Base-by-base conservation (phyloP, 2,797 vertebrate species). In the Poecilia picta region DNA sequence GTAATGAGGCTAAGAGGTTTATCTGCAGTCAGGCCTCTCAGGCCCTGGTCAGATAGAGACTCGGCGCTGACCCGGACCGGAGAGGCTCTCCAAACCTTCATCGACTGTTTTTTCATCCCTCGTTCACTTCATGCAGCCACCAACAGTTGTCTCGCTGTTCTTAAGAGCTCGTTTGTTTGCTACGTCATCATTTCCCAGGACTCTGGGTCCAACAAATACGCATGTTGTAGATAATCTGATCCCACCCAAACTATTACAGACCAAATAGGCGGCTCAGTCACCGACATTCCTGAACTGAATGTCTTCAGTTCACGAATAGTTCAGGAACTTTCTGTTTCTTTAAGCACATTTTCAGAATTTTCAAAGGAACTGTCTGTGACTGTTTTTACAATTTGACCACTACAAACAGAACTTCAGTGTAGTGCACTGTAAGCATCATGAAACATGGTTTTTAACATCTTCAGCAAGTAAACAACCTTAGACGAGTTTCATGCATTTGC, bases 1-100 rank as follows among this genome's bases (percentile, higher is more conserved):
- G 62, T 92, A 92, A 92, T 88, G 75, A 92, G 76, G 49, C 87
- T 90, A 89, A 91, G 92, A 93, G 89, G 81, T 90, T 94, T 93
- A 93, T 94, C 89, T 83, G 85, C 75, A 93, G 87, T 84, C 81
- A 59, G 84, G 77, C 83, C 84, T 88, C 86, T 92, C 78, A 74
- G 86, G 80, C 74, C 80, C 80, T 13, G 81, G 78, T 81, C 81
- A 80, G 84, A 91, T 88, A 85, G 79, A 64, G 70, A 31, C 70
- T 45, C 20, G 11, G 15, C 49, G 79, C 76, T 77, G 87, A 85
- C 74, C 81, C 39, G 78, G 64, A 74, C 80, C 70, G 41, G 73
- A 82, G 77, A 82, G 82, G 43, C 84, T 88, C 86, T 88, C 78
- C 74, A 80, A 81, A 80, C 46, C 31, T 72, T 62, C 15, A 45